Base-by-base conservation (phyloP, 2,797 vertebrate species). In the Lacerta bilineata region DNA sequence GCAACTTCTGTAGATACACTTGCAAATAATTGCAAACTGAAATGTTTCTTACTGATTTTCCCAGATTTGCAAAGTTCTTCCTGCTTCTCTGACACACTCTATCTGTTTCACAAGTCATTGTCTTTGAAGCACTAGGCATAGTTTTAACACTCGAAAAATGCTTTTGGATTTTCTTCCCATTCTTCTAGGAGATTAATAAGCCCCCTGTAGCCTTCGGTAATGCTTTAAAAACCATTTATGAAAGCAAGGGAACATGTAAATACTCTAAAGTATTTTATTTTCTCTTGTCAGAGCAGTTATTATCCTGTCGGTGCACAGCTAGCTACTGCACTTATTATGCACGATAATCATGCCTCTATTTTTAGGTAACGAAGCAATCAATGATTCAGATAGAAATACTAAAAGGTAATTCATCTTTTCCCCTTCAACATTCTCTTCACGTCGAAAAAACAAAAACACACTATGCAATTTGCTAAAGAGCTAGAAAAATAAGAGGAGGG, bases 341-440 rank as follows among this genome's bases (percentile, higher is more conserved):
- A 77, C 83, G 81, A 88, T 82, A 82, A 90, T 88, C 71, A 77
- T 85, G 86, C 41, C 64, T 88, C 89, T 90, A 88, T 90, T 85
- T 90, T 85, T 90, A 88, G 83, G 72, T 90, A 90, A 90, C 20
- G 64, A 88, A 88, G 89, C 78, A 90, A 90, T 90, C 86, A 88
- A 85, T 88, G 89, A 85, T 82, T 90, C 86, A 85, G 83, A 46
- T 39, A 85, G 61, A 88, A 90, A 88, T 82, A 84, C 77, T 59
- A 59, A 85, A 89, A 88, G 43, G 43, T 69, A 82, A 86, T 90
- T 46, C 50, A 71, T 85, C 83, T 64, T 81, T 80, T 55, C 13
- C 8, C 41, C 8, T 78, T 86, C 68, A 78, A 90, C 85, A 64
- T 33, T 72, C 39, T 69, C 55, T 74, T 61, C 50, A 80, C 23